Evolutionary conservation across 2,797 vertebrate species (phyloP), one percentile per base, ranked within the genome.

Genomic region (Onychomys torridus): DNA sequence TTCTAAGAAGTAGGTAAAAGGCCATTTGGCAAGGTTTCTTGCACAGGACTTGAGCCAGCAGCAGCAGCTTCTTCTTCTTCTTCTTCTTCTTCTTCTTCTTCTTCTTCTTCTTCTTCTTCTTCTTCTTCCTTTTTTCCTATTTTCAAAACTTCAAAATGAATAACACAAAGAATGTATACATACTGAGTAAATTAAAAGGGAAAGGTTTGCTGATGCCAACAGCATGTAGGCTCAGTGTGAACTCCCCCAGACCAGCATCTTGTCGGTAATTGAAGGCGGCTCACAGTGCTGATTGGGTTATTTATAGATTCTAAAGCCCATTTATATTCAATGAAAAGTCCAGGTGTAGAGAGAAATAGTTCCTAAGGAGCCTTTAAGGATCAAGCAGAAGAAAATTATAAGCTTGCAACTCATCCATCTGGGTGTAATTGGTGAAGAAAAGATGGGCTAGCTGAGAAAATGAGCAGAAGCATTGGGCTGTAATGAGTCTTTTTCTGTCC

Each of bases 261-360:
- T 97, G 96, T 82, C 84, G 87, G 97, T 65, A 97, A 96, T 49
- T 94, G 89, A 96, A 98, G 96, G 63, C 59, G 96, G 71, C 89
- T 90, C 96, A 97, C 94, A 95, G 52, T 1, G 4, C 37, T 95
- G 97, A 94, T 94, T 77, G 10, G 89, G 85, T 96, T 98, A 98
- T 98, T 98, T 98, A 97, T 98, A 97, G 93, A 94, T 95, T 94
- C 71, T 67, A 86, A 88, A 96, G 96, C 92, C 91, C 95, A 98
- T 98, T 98, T 97, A 97, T 97, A 98, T 85, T 97, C 94, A 96
- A 96, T 96, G 96, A 97, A 97, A 98, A 98, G 96, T 88, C 84
- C 96, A 98, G 97, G 96, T 98, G 95, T 95, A 86, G 82, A 97
- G 76, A 97, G 86, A 95, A 91, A 97, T 86, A 96, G 97, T 96